Evolutionary conservation across 2,113 vertebrate species (phyloP).

Genomic region (Ptychochromis oligacanthus): DNA sequence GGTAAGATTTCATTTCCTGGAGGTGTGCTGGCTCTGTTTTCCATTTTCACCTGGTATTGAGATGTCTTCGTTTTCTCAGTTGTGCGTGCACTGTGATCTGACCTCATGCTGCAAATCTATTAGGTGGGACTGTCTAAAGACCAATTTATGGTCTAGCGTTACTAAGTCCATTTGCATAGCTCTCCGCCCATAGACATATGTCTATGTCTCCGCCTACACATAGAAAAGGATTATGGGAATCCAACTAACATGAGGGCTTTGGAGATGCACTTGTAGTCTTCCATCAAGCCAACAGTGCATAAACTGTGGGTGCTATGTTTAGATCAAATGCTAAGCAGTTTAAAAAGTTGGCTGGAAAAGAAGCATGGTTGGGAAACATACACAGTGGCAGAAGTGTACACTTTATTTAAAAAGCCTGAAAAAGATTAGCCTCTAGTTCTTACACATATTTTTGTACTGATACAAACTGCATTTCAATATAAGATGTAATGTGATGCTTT

Average conservation of each 20-base stretch:
- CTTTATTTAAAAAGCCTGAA: neutral
- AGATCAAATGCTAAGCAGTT: neutral
- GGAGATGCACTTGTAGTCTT: too few species aligned
- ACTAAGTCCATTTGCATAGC: neutral
- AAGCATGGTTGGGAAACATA: neutral
- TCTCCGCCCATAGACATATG: too few species aligned
- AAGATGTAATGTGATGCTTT: neutral
- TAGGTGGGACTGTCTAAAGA: neutral
- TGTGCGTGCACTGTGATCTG: neutral
- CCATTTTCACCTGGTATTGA: neutral
- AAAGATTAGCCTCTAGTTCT: neutral
- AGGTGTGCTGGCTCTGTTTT: neutral
- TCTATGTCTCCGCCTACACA: neutral
- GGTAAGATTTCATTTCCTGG: conserved; percentile 78
- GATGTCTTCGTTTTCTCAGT: neutral
- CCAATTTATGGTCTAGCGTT: neutral
- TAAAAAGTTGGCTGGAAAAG: neutral
- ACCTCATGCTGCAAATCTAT: neutral
- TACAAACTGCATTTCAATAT: neutral
- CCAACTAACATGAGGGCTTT: neutral
- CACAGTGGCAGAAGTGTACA: neutral
- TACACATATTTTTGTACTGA: neutral
- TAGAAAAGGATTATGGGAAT: neutral
- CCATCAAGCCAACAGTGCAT: neutral
- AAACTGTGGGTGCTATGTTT: neutral